These are phyloP conservation scores for Drosophila teissieri DNA, from an alignment of 1,140 invertebrate genomes.

Conservation along the genomic window DNA sequence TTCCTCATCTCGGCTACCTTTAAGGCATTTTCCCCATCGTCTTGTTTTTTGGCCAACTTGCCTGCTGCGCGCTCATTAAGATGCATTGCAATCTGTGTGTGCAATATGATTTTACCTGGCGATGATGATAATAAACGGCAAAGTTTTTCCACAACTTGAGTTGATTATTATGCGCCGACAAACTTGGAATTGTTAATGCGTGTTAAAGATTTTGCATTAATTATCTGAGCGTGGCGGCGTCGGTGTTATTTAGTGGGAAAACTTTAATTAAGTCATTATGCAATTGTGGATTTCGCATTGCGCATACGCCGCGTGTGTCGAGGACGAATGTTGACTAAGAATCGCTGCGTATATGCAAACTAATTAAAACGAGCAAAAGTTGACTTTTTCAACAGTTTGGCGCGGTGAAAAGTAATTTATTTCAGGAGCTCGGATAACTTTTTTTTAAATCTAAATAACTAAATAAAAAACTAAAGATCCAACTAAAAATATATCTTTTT, in stretches of 20 bases:
- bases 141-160: constrained; percentile 71
- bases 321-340: constrained; percentile 15
- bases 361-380: constrained; percentile 70
- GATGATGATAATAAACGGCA: constrained; percentile 63
- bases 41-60: constrained; percentile 23
- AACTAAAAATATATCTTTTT: background rate
- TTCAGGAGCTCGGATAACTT: constrained; percentile 8
- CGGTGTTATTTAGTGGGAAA: constrained; percentile 17
- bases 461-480: background rate
- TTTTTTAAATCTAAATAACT: background rate
- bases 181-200: constrained; percentile 81
- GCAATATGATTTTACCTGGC: constrained; percentile 59
- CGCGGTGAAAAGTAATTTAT: constrained; percentile 52
- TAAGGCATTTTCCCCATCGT: constrained; percentile 4
- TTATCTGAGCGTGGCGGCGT: constrained; percentile 47
- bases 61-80: constrained; percentile 47
- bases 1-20: constrained; percentile 28
- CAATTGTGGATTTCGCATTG: constrained; percentile 61
- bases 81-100: constrained; percentile 61
- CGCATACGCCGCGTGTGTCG: constrained; percentile 31
- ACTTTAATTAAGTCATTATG: constrained; percentile 79
- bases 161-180: constrained; percentile 74
- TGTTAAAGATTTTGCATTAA: constrained; percentile 82
- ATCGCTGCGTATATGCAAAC: constrained; percentile 48
- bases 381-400: constrained; percentile 7